phyloP scores from a whole-genome alignment of 2,797 vertebrate genomes.

The Furcifer pardalis region DNA sequence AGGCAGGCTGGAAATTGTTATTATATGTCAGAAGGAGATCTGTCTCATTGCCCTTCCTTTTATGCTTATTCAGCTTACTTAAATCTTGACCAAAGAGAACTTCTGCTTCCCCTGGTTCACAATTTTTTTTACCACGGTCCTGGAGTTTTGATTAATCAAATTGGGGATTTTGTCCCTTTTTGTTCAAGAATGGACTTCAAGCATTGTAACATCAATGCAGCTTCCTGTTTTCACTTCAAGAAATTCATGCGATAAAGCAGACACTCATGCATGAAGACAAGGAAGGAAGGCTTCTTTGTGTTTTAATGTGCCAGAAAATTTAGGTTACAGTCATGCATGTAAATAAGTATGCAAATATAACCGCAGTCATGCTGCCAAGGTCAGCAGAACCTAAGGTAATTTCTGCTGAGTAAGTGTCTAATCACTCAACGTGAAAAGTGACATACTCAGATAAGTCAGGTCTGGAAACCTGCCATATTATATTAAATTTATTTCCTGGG shows the following conservation, averaged over 20 bases:
- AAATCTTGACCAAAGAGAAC: too few species aligned
- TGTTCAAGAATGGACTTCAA: neutral
- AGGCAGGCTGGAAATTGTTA: too few species aligned
- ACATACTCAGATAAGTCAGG: conserved; percentile 39
- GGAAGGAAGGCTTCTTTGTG: conserved; percentile 44
- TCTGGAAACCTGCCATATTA: conserved; percentile 26
- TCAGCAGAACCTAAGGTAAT: conserved; percentile 36
- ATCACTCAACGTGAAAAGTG: conserved; percentile 55
- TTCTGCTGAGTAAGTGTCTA: conserved; percentile 59
- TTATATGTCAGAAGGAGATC: too few species aligned
- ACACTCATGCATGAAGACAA: conserved; percentile 37
- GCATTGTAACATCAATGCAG: conserved; percentile 12
- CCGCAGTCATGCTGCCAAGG: conserved; percentile 38
- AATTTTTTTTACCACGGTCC: neutral
- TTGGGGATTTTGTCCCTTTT: neutral
- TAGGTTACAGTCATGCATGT: conserved; percentile 46
- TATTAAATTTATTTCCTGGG: conserved; percentile 30
- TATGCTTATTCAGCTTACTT: too few species aligned
- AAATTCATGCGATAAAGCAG: conserved; percentile 28
- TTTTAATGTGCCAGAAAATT: conserved; percentile 60
- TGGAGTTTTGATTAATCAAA: neutral
- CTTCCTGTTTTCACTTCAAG: conserved; percentile 32
- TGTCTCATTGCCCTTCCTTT: too few species aligned
- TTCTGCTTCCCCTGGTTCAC: neutral
- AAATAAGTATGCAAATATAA: conserved; percentile 53